Evolutionary conservation across 2,797 vertebrate genomes (phyloP), one percentile per base, ranked within the genome.

Genomic region (Catamblyrhynchus diadema): DNA sequence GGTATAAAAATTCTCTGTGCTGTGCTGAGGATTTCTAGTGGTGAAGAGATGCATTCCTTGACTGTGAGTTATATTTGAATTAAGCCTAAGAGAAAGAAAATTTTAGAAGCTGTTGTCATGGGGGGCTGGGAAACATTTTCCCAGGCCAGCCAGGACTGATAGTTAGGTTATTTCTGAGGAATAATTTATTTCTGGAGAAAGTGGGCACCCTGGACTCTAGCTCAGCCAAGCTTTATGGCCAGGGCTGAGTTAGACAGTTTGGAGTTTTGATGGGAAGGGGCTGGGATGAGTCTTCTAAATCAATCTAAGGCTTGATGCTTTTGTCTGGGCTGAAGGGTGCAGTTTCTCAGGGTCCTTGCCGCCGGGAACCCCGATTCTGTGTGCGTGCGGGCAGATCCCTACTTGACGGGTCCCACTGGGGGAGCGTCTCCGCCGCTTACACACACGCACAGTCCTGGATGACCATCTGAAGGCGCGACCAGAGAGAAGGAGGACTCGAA

Each of bases 191-290:
- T 51, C 28, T 67, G 21, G 14, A 59, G 33, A 78, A 15, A 71
- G 21, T 3, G 3, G 2, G 4, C 22, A 35, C 18, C 11, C 9
- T 54, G 41, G 6, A 14, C 16, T 41, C 19, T 59, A 30, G 14
- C 12, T 93, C 56, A 78, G 22, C 1, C n/a, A 59, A 39, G 8
- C 0, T 22, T 47, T 69, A 33, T 42, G 22, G 7, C 15, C 37
- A 35, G 19, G 25, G 2, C 24, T 48, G 42, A 41, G 59, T 25
- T 16, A 39, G 19, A 69, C 8, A 72, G 3, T 9, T 20, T 72
- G 44, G 35, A 66, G 1, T 10, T 37, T 35, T 3, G 8, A 15
- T 4, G 3, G 47, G 5, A 69, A 16, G 7, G 6, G 9, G 1
- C 3, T 60, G 25, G 15, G 25, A 79, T 3, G 3, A 60, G 8